Base-by-base conservation (phyloP, 2,113 vertebrate species). In the Cranoglanis bouderius region DNA sequence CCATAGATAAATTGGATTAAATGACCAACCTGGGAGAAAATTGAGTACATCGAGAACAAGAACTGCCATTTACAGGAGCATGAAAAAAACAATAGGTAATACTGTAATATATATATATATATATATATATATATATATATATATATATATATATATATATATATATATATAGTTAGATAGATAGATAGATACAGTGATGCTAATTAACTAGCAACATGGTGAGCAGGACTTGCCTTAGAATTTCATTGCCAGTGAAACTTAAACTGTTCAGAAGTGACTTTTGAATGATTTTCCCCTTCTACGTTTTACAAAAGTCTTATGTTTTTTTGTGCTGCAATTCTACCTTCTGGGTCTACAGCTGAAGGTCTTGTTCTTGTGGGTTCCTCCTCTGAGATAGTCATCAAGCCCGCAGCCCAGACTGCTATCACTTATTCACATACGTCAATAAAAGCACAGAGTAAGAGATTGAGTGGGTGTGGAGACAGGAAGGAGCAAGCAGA, bases 371-470 rank as follows among this genome's bases (percentile, higher is more conserved):
- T 75, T 80, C 74, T 40, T 88, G n/a, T 78, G 43, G 84, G 67
- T 81, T 88, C 43, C 26, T 92, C 95, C 95, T 95, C 93, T 94
- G 95, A 97, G 96, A 97, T 96, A 97, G 97, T 97, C 96, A 97
- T 97, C 97, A 97, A 94, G 92, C 95, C 96, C 96, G 93, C 92
- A 96, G 94, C 94, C 94, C 96, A 96, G 94, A 95, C 95, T 96
- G 95, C 94, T 90, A 97, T 97, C 95, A 97, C 97, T 97, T 97
- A 97, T 97, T 98, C 96, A 98, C 97, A 97, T 95, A 96, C 94
- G 95, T 98, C 96, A 97, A 96, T 93, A 92, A 82, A 95, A 95
- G 89, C 75, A 95, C 95, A 95, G 70, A 88, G 95, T 95, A 95
- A 96, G 80, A 21, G 51, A 85, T 32, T 21, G 43, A 85, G 86